Evolutionary conservation across 1,140 invertebrate genomes (phyloP), one percentile per base, ranked within the genome.

Genomic region (Whitmania pigra): DNA sequence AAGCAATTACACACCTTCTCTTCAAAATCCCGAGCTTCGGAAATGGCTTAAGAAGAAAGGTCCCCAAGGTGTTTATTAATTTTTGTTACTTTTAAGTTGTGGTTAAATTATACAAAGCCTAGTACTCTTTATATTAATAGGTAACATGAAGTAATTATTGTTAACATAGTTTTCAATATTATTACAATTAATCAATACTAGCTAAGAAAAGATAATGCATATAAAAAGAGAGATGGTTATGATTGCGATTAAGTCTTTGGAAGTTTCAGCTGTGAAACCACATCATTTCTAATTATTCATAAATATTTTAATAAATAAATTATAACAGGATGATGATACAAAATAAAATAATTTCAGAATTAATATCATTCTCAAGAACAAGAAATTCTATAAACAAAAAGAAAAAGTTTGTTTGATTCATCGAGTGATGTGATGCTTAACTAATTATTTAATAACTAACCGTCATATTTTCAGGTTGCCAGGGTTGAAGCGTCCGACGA

Each of bases 1-100:
- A 68, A 86, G 82, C 75, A 82, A 81, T 73, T 88, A 85, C 75
- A 86, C 84, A 4, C 86, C 86, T n/a, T 77, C 79, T 68, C 83
- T 84, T 0, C 81, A 81, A 31, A 78, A 82, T 73, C 79, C 88
- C 60, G 82, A 82, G 73, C 77, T 87, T 27, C 80, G 81, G 76
- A 82, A 84, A 75, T 74, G 88, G 54, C 81, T 82, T 43, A 85
- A 83, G 75, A 76, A 79, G 29, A 76, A 74, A 69, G 75, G 77
- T 76, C 53, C 71, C 17, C 53, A 25, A 31, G 67, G 67, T 43
- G 18, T 40, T 43, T 40, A 13, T 63, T 20, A 31, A 27, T 1
- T 3, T 63, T 31, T 6, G 31, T 31, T 27, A 63, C 20, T 25
- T 27, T 63, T 25, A 27, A 25, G 5, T 63, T 2, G 22, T 63